Conservation (phyloP, 1,140 invertebrate genomes). For the Drosophila pandora region DNA sequence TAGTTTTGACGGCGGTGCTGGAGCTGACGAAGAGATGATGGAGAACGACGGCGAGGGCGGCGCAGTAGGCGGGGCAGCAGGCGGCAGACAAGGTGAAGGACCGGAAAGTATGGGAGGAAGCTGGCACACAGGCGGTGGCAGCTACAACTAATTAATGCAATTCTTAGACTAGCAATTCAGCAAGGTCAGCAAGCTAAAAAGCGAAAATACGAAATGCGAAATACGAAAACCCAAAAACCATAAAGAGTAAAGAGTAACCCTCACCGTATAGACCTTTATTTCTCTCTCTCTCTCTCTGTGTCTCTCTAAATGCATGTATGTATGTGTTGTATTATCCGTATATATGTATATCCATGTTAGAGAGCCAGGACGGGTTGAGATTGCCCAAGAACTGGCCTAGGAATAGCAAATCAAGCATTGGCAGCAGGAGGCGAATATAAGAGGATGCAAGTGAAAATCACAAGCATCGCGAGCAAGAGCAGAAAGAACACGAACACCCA, state of each 20-base stretch:
- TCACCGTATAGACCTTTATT: neutral
- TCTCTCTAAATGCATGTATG: constrained; percentile 12
- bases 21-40: neutral
- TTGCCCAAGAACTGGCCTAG: constrained; percentile 7
- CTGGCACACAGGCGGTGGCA: constrained; percentile 26
- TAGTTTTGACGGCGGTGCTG: neutral
- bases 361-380: constrained; percentile 13
- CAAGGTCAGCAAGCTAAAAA: neutral
- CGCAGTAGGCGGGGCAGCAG: neutral
- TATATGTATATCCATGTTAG: constrained; percentile 20
- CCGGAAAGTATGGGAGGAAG: neutral
- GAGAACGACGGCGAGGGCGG: neutral
- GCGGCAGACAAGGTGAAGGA: neutral
- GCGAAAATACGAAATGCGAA: neutral
- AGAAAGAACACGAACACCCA: constrained; percentile 13
- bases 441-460: constrained; percentile 8
- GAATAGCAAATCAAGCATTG: constrained; percentile 43
- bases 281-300: constrained; percentile 36
- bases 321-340: constrained; percentile 13
- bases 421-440: constrained; percentile 34
- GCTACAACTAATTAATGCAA: constrained; percentile 2
- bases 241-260: neutral
- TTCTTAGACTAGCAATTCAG: neutral
- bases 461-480: neutral
- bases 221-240: too few species aligned